phyloP scores from a whole-genome alignment of 2,888 invertebrate genomes.

The Frankliniella fusca region DNA sequence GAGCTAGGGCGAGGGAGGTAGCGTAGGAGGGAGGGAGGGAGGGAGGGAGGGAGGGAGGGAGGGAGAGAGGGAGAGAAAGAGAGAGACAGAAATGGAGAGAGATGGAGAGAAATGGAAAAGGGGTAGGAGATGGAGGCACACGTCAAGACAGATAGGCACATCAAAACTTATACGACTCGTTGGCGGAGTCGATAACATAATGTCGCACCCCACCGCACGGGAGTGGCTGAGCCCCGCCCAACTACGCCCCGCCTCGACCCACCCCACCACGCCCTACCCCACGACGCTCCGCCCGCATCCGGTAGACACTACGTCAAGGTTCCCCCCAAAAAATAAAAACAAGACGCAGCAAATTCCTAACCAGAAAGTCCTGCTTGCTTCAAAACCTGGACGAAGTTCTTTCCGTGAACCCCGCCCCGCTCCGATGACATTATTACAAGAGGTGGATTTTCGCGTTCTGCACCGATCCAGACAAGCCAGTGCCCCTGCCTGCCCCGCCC shows the following conservation, averaged over 20 bases:
- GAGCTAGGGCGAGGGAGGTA: not conserved
- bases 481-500: no score
- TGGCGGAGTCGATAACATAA: not conserved
- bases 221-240: not conserved
- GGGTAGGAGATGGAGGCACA: not conserved
- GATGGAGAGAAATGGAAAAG: not conserved
- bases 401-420: not conserved
- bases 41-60: not conserved
- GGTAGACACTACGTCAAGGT: no score
- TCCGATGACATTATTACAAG: not conserved
- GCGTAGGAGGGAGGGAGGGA: not conserved
- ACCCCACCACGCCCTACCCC: not conserved
- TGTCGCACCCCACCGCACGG: not conserved
- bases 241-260: not conserved
- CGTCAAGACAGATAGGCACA: not conserved
- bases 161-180: no score
- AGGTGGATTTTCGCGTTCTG: not conserved
- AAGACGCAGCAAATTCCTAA: no score
- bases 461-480: no score
- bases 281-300: no score
- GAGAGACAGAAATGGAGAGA: not conserved
- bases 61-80: not conserved
- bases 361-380: no score
- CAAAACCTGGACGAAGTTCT: no score
- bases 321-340: no score